Conservation (phyloP, 2,113 vertebrate genomes). For the Trematocara variabile region DNA sequence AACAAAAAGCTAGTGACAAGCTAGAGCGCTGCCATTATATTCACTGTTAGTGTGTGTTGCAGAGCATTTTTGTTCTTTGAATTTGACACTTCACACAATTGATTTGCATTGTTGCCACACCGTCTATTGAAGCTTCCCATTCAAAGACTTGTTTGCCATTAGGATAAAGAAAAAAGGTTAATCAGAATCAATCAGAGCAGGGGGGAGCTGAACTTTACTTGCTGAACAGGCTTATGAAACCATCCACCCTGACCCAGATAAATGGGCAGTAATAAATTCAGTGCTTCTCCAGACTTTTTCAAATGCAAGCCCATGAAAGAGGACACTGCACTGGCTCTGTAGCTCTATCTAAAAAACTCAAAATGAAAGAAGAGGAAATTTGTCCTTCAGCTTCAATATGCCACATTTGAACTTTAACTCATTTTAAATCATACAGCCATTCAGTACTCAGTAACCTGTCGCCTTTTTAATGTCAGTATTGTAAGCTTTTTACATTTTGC, state of each 20-base stretch:
- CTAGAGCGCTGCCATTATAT: background rate
- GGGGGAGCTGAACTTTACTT: background rate
- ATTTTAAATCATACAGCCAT: background rate
- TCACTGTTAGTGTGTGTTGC: background rate
- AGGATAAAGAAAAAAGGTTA: background rate
- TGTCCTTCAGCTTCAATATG: background rate
- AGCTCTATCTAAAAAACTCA: background rate
- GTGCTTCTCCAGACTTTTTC: background rate
- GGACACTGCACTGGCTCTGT: background rate
- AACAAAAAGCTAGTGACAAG: background rate
- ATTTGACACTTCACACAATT: background rate
- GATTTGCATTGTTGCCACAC: background rate
- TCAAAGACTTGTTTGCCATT: background rate
- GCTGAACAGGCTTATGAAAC: conserved; percentile 1
- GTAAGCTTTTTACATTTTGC: background rate
- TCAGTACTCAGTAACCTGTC: background rate
- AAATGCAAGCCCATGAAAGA: background rate
- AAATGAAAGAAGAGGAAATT: background rate
- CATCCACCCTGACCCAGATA: conserved; percentile 8
- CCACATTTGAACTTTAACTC: background rate
- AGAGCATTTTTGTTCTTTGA: background rate
- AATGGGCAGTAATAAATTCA: background rate
- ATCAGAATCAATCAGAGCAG: background rate
- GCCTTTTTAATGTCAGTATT: background rate
- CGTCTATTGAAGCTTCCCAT: background rate